A percentile compares a stretch with the other conserved stretches of the same genome.
Conservation (phyloP, 2,888 invertebrate genomes). For the Tricholauxania praeusta region DNA sequence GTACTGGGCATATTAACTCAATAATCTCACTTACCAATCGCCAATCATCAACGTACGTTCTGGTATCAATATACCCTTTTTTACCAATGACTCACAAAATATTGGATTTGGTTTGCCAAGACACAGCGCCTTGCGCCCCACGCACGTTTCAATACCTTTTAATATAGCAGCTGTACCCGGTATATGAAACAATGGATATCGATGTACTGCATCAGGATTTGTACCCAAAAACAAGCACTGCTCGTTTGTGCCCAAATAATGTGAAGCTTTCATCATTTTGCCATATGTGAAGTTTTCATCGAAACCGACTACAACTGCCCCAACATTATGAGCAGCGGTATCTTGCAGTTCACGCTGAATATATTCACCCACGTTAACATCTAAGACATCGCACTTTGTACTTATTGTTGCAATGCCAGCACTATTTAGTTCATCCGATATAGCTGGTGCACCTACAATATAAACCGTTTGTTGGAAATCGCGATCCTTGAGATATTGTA, state of each 20-base stretch:
- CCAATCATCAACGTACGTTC: slow-evolving; percentile 74
- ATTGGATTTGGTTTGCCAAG: slow-evolving; percentile 92
- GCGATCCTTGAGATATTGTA: slow-evolving; percentile 79
- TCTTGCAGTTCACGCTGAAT: slow-evolving; percentile 74
- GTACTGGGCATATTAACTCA: too few relatives aligned
- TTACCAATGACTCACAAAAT: slow-evolving; percentile 78
- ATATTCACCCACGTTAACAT: slow-evolving; percentile 67
- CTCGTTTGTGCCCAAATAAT: slow-evolving; percentile 79
- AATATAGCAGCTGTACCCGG: slow-evolving; percentile 90
- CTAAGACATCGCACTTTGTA: slow-evolving; percentile 79
- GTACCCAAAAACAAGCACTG: slow-evolving; percentile 88
- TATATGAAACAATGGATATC: slow-evolving; percentile 77
- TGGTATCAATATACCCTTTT: slow-evolving; percentile 81
- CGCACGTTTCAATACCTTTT: slow-evolving; percentile 83
- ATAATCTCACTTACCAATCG: slow-evolving; percentile 58
- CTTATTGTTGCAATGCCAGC: slow-evolving; percentile 79
- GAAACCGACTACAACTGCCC: slow-evolving; percentile 94
- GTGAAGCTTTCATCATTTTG: slow-evolving; percentile 91
- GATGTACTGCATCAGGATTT: slow-evolving; percentile 91
- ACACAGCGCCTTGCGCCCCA: slow-evolving; percentile 81
- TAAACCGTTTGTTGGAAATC: slow-evolving; percentile 82
- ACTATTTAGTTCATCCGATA: slow-evolving; percentile 83
- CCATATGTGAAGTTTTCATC: slow-evolving; percentile 92
- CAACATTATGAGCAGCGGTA: slow-evolving; percentile 74
- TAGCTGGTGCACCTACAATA: slow-evolving; percentile 83